Conservation (phyloP, 2,797 vertebrate genomes). For the Malurus leucopterus region DNA sequence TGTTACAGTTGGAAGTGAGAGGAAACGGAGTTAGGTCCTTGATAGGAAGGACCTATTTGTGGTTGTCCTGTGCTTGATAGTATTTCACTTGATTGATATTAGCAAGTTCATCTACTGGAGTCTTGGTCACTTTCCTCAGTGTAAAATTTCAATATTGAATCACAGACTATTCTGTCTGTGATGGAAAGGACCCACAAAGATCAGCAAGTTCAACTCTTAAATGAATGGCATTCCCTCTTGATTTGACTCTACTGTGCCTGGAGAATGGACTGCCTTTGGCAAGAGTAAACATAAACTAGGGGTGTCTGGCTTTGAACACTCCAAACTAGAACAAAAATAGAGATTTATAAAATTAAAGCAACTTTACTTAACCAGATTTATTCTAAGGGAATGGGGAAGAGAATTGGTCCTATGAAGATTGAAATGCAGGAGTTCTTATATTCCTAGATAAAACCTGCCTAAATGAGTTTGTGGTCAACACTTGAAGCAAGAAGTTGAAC, state of each 20-base stretch:
- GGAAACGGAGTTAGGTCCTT: not conserved
- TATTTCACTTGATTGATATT: not conserved
- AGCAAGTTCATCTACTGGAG: not conserved
- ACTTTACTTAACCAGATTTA: not conserved
- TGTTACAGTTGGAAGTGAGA: not conserved
- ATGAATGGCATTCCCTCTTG: not conserved
- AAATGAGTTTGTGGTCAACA: constrained; percentile 22
- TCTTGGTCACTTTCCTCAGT: not conserved
- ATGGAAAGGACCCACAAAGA: not conserved
- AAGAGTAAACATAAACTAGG: not conserved
- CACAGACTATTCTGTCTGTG: not conserved
- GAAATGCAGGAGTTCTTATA: not conserved
- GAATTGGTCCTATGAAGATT: not conserved
- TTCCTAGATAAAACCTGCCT: constrained; percentile 30
- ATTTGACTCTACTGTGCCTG: not conserved
- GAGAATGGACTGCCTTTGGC: not conserved
- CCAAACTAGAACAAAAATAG: not conserved
- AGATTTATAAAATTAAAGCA: not conserved
- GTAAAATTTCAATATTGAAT: not conserved
- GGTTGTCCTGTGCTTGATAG: not conserved
- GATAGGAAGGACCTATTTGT: not conserved
- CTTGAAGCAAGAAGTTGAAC: not conserved
- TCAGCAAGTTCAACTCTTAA: not conserved
- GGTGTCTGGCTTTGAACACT: not conserved
- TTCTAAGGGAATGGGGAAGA: not conserved